These are phyloP conservation scores for Cordylochernes scorpioides DNA, from an alignment of 2,888 invertebrate species.

Conservation along the genomic window DNA sequence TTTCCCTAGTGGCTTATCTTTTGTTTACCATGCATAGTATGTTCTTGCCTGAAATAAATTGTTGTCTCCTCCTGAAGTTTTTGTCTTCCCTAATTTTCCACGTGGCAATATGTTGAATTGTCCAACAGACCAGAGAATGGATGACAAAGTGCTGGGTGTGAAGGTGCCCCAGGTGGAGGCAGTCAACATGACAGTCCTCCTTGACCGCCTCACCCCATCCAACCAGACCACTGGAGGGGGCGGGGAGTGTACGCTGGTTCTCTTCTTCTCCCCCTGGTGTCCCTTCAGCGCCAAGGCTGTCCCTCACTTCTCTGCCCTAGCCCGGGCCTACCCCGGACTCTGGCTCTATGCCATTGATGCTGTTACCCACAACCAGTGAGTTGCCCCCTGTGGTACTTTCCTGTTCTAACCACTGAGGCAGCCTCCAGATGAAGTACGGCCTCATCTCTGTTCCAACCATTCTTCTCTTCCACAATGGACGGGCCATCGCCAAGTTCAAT, in stretches of 20 bases:
- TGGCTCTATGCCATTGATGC: conserved; percentile 74
- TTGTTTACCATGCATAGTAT: too few relatives aligned
- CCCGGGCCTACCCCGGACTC: conserved; percentile 56
- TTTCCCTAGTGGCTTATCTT: too few relatives aligned
- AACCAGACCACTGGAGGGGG: conserved; percentile 12
- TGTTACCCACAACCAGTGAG: conserved; percentile 38
- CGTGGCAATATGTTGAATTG: too few relatives aligned
- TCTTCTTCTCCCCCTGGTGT: conserved; percentile 71
- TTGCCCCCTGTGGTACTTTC: neutral
- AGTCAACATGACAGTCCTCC: conserved; percentile 2
- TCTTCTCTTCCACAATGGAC: conserved; percentile 63
- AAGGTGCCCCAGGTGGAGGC: conserved; percentile 2
- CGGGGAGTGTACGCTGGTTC: conserved; percentile 35
- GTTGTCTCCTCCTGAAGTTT: too few relatives aligned
- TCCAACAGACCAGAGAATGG: too few relatives aligned
- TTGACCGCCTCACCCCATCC: conserved; percentile 5
- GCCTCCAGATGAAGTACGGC: conserved; percentile 59
- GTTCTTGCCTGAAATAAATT: too few relatives aligned
- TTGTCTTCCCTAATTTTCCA: too few relatives aligned
- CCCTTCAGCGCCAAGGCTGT: conserved; percentile 69
- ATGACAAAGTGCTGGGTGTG: conserved; percentile 1
- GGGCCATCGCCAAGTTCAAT: conserved; percentile 56
- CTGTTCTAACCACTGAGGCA: conserved; percentile 11
- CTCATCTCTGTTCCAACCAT: conserved; percentile 68
- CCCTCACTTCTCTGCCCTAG: conserved; percentile 64